Base-by-base conservation (phyloP, 2,797 vertebrate species). In the Lacerta bilineata region DNA sequence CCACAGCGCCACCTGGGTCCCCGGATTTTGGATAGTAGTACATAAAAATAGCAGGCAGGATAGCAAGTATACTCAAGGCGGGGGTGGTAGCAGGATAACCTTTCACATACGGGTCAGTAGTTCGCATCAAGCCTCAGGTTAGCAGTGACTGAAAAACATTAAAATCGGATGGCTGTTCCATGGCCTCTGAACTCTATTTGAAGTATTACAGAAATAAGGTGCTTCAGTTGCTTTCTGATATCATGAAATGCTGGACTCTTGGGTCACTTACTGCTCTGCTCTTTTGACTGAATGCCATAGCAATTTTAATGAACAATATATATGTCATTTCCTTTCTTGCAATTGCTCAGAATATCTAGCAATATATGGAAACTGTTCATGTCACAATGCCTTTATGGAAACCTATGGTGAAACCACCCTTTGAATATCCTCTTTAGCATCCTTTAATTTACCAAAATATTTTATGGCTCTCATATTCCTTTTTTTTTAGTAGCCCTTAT, bases 101-200 rank as follows among this genome's bases (percentile, higher is more conserved):
- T 74, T 80, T 87, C 41, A 66, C 41, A 84, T 79, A 68, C 2
- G 36, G 80, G 80, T 64, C 75, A 79, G n/a, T 39, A 74, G 75
- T 90, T 90, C 75, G 75, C 36, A 66, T 84, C 69, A 72, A 83
- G 76, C 75, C 41, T 74, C 66, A 79, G 89, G 80, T 83, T 83
- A 87, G 27, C 43, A 46, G 39, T 79, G 66, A 87, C 50, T 74
- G 50, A 74, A 71, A 87, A 39, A 71, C 50, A 83, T 90, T 90
- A 83, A 39, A 72, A 83, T 77, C 11, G 18, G 33, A 86, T 64
- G 61, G 50, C 23, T 90, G 66, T 61, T 79, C n/a, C 8, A 3
- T 50, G 68, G 71, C 41, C 11, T 41, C 75, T 87, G 66, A 84
- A 79, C 33, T 68, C 39, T 43, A 66, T 43, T 81, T 74, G 33